Base-by-base conservation (phyloP, 2,888 invertebrate species). In the Sepioteuthis lessoniana region DNA sequence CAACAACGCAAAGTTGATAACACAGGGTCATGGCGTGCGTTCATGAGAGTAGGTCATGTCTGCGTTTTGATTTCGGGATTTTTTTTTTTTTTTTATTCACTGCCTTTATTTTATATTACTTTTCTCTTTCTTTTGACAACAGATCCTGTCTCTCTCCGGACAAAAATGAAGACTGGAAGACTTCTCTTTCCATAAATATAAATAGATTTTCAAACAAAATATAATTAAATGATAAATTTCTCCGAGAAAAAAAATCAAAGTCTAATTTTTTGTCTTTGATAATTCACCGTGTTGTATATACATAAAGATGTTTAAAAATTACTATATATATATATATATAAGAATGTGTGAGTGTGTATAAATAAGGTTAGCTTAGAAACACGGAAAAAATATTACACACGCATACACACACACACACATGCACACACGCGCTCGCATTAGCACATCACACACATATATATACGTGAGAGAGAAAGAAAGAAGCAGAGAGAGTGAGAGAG, bases 141-240 rank as follows among this genome's bases (percentile, higher is more conserved):
- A 76, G n/a, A 76, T 35, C n/a, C 13, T n/a, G 19, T 25, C 19
- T 76, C 76, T 35, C n/a, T 35, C 76, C 13, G 76, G 76, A 76
- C n/a, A n/a, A 25, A 35, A 76, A n/a, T n/a, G 76, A 76, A n/a
- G 16, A 76, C n/a, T 76, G 76, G 76, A 76, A 35, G 4, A 35
- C n/a, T 76, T n/a, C n/a, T 76, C 31, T 5, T 4, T 76, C n/a
- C n/a, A 76, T 35, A 35, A 31, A 76, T 28, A n/a, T 35, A 76
- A n/a, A 76, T 35, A 76, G n/a, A 76, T 76, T n/a, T 76, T n/a
- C 16, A 76, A n/a, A 76, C n/a, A 76, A n/a, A 76, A 76, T 76
- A 35, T 76, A 76, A 76, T 76, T 76, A 76, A 76, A 76, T 76
- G 76, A 76, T 76, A 76, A 76, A 76, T n/a, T 76, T 76, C 76